Conservation (phyloP, 2,113 vertebrate species). For the Gymnocephalus cernua region DNA sequence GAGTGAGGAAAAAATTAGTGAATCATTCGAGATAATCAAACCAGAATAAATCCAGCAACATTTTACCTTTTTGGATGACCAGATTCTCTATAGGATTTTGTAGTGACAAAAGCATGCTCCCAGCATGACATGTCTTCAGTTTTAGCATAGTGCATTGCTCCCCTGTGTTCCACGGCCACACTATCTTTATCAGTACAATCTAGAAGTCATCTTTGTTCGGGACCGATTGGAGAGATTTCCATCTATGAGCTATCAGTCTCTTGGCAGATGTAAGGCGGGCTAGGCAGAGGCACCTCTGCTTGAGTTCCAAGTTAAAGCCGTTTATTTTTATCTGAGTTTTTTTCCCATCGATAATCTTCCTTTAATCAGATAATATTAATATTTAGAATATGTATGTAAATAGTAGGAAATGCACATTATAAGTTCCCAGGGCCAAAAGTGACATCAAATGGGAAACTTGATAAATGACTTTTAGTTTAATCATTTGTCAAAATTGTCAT, state of each 20-base stretch:
- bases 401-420: not conserved
- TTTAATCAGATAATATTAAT: not conserved
- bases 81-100: not conserved
- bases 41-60: not conserved
- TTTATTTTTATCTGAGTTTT: constrained; percentile 1
- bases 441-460: not conserved
- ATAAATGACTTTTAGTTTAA: not conserved
- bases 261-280: constrained; percentile 12
- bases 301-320: not conserved
- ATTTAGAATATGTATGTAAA: too few species aligned
- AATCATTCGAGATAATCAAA: not conserved
- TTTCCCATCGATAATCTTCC: not conserved
- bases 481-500: not conserved
- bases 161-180: not conserved
- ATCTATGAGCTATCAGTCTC: constrained; percentile 2
- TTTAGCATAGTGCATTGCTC: constrained; percentile 1
- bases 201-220: constrained; percentile 23
- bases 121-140: not conserved
- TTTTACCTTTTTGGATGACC: not conserved
- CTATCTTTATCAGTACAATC: constrained; percentile 16
- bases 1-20: not conserved
- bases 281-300: constrained; percentile 8
- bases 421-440: not conserved
- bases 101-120: not conserved
- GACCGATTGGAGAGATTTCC: constrained; percentile 40